Evolutionary conservation across 1,140 invertebrate species (phyloP), one percentile per base, ranked within the genome.

Genomic region (Spodoptera litura): DNA sequence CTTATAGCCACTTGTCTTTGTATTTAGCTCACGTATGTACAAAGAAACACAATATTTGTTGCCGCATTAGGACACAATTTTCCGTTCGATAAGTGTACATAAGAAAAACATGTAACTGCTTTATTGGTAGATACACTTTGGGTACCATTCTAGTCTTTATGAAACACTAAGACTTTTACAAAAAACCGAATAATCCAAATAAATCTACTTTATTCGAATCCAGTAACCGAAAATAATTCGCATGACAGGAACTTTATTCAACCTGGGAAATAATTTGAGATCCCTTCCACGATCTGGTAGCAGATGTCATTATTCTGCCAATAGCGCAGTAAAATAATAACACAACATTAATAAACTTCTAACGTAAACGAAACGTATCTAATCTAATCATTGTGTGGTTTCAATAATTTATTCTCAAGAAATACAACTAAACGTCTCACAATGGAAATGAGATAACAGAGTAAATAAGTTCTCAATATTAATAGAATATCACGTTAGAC

Each of bases 11-110:
- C 27, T 35, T 44, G 31, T 3, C 13, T 62, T 31, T 62, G 13
- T 9, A 62, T 31, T 62, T 58, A 58, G 20, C 20, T 58, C 59
- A 62, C 59, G 31, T 62, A 62, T 35, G 31, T 62, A 62, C 3
- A 38, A 35, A n/a, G 12, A 10, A 15, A 27, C 13, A 35, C 59
- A 12, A 35, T 38, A 62, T 62, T 62, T 35, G 59, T 44, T 62
- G 8, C 59, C 31, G 3, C 38, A 62, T 35, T 62, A 15, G 5
- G 53, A n/a, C 9, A 56, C 9, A 56, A 56, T 56, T 8, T 56
- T 56, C 53, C 3, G 4, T 8, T 10, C 38, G 38, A 44, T 44
- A 10, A 44, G 0, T 8, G 38, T 1, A 44, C 6, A 4, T 44
- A 9, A 44, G 38, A 44, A 6, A 6, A 44, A 44, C 6, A 8